phyloP scores from a whole-genome alignment of 2,113 vertebrate genomes.

The Bos indicus region DNA sequence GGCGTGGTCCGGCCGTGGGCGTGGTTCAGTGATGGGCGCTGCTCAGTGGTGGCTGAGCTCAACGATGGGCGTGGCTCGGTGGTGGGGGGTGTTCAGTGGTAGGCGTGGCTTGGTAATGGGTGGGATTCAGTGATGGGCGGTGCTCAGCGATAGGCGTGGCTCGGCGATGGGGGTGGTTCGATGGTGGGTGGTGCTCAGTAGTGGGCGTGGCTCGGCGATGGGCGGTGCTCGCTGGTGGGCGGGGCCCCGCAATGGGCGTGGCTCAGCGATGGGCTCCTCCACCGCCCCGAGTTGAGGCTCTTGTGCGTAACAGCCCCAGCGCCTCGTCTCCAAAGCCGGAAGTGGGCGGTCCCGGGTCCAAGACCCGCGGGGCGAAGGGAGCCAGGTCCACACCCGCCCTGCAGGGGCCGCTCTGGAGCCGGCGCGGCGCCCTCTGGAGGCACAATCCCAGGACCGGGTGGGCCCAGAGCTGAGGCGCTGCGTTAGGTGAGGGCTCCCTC shows the following conservation, averaged over 20 bases:
- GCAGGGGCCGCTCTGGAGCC: not conserved
- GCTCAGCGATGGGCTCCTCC: not conserved
- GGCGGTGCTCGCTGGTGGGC: too few relatives aligned
- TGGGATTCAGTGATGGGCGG: too few relatives aligned
- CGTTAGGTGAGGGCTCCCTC: not conserved
- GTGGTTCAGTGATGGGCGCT: not conserved
- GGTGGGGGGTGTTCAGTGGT: not conserved
- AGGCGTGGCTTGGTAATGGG: too few relatives aligned
- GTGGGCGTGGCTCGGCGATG: too few relatives aligned
- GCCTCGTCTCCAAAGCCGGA: not conserved
- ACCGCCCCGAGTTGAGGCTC: rapidly evolving
- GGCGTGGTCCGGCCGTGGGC: not conserved
- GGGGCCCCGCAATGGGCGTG: not conserved
- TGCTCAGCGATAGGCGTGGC: too few relatives aligned
- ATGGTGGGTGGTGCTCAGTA: too few relatives aligned
- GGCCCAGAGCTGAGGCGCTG: not conserved
- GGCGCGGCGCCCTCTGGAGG: not conserved
- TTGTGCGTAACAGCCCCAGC: not conserved
- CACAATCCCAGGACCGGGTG: not conserved
- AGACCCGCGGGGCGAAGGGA: not conserved
- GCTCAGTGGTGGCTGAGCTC: not conserved
- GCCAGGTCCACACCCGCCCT: not conserved
- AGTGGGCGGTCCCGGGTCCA: not conserved
- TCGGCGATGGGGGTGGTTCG: rapidly evolving
- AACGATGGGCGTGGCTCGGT: not conserved